Evolutionary conservation across 2,113 vertebrate genomes (phyloP).

Genomic region (Calypte anna): DNA sequence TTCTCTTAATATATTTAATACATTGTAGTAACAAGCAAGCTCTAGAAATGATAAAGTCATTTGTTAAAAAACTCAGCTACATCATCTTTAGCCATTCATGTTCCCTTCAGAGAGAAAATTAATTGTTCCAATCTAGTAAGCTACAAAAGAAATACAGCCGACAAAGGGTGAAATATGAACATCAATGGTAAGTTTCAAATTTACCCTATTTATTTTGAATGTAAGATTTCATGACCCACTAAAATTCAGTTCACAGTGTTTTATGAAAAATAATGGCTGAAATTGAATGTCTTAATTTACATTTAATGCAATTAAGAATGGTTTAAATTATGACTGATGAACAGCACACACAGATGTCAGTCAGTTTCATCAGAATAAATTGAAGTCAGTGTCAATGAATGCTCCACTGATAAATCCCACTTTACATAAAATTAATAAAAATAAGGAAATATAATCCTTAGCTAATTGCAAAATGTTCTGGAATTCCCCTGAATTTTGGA

Average conservation of each 20-base stretch:
- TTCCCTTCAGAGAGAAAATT: constrained; percentile 80
- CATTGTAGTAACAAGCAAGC: constrained; percentile 64
- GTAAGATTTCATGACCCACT: constrained; percentile 91
- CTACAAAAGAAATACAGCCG: constrained; percentile 77
- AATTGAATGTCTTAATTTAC: constrained; percentile 99
- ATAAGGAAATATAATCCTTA: constrained; percentile 89
- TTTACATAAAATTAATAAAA: constrained; percentile 93
- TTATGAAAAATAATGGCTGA: constrained; percentile 98
- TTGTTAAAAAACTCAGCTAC: constrained; percentile 73
- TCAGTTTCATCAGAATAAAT: constrained; percentile 91
- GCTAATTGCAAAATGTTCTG: constrained; percentile 85
- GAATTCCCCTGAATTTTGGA: constrained; percentile 82
- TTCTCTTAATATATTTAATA: constrained; percentile 73
- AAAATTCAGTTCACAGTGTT: constrained; percentile 96
- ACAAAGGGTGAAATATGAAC: constrained; percentile 87
- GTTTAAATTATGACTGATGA: constrained; percentile 98
- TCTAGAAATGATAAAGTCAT: constrained; percentile 77
- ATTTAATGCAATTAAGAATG: constrained; percentile 99
- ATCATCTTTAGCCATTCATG: constrained; percentile 76
- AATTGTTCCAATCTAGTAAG: constrained; percentile 82
- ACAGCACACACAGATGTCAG: constrained; percentile 92
- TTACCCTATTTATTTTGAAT: constrained; percentile 84
- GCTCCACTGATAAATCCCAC: constrained; percentile 86
- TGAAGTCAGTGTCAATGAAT: constrained; percentile 85
- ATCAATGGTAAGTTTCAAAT: constrained; percentile 81